Conservation (phyloP, 2,113 vertebrate species). For the Ceuthmochares aereus region DNA sequence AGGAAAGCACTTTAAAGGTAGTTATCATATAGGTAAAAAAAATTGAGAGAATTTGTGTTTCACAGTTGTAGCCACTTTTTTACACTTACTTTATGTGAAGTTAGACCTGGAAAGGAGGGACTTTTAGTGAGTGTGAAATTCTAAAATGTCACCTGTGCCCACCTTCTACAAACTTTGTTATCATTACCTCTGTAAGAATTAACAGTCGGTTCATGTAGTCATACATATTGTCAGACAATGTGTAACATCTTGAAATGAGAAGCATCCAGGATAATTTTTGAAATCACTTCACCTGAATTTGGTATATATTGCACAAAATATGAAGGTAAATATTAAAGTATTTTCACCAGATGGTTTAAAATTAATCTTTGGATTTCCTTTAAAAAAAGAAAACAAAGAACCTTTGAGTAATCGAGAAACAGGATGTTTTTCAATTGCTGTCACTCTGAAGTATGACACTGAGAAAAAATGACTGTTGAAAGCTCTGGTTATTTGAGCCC, state of each 20-base stretch:
- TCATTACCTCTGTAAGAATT: not conserved
- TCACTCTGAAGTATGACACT: not conserved
- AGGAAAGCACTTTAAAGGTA: not conserved
- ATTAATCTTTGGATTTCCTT: constrained; percentile 13
- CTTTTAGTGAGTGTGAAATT: not conserved
- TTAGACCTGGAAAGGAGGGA: not conserved
- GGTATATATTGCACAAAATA: constrained; percentile 10
- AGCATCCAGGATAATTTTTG: constrained; percentile 7
- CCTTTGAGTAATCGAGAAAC: not conserved
- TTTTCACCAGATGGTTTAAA: constrained; percentile 26
- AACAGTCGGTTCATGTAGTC: not conserved
- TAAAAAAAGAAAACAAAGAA: not conserved
- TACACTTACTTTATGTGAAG: not conserved
- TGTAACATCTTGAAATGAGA: constrained; percentile 30
- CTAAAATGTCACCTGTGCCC: not conserved
- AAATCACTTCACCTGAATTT: not conserved
- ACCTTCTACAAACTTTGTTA: not conserved
- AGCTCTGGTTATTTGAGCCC: not conserved
- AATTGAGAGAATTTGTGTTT: not conserved
- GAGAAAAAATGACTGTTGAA: not conserved
- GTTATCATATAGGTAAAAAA: not conserved
- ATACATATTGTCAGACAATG: constrained; percentile 22
- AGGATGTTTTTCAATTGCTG: not conserved
- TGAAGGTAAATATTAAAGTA: not conserved
- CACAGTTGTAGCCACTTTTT: not conserved